Base-by-base conservation (phyloP, 2,888 invertebrate genomes). In the Drosophila merina region DNA sequence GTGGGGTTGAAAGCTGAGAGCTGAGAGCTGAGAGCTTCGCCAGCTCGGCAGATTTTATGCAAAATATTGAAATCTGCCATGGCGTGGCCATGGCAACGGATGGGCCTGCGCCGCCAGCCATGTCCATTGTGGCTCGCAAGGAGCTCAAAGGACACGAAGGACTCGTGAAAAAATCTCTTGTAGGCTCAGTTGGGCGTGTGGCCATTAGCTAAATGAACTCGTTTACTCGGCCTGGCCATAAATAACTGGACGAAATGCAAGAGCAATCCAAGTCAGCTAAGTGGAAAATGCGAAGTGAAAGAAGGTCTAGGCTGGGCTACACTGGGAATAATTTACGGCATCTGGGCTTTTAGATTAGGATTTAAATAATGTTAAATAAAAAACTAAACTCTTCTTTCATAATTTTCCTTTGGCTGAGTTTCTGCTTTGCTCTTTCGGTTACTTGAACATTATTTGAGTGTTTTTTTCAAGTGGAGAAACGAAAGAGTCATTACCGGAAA, bases 141-240 rank as follows among this genome's bases (percentile, higher is more conserved):
- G 10, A 48, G 51, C 30, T 36, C 50, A 45, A 45, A 44, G 49
- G 44, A 48, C 38, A 36, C 49, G 54, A 50, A 55, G 59, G 49
- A 60, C 60, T 55, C 54, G 69, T 54, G 48, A 68, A 36, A 54
- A 40, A 59, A 40, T 47, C 74, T 40, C 82, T 85, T 72, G 79
- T 62, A 64, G 74, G 77, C 76, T 69, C 79, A 80, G 72, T 83
- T 82, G 82, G 86, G 86, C 86, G 78, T 86, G 72, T 56, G 66
- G 67, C 84, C 82, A 83, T 83, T 83, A 83, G 82, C 86, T 77
- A 83, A 83, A 83, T 83, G 86, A 83, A 86, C 82, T 86, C 86
- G 84, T 86, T 86, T 83, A 86, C 83, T 78, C 76, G 80, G 60
- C 57, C 63, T 36, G 63, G 63, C 84, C 86, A 80, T 86, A 83